Conservation (phyloP, 2,888 invertebrate genomes). For the Tachina lurida region DNA sequence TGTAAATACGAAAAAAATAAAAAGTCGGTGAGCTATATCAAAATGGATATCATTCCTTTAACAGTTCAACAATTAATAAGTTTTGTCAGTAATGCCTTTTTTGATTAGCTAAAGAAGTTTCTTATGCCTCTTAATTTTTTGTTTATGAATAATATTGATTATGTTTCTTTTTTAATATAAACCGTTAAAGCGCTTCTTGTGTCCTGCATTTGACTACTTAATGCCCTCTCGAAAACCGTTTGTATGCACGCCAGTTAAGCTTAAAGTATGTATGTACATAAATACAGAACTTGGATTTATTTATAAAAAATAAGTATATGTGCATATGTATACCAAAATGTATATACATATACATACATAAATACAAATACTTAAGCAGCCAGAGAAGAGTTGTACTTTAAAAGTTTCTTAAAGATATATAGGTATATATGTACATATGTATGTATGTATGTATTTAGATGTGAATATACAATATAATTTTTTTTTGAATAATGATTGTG, state of each 20-base stretch:
- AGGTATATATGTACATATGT: no score
- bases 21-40: no score
- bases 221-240: conserved; percentile 15
- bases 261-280: conserved; percentile 29
- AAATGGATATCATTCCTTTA: no score
- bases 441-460: no score
- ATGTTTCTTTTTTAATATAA: conserved; percentile 24
- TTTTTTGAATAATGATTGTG: conserved; percentile 9
- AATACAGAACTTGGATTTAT: conserved; percentile 14
- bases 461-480: neutral
- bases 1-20: no score
- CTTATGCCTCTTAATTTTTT: no score
- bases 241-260: conserved; percentile 57
- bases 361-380: conserved; percentile 1
- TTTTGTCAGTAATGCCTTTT: no score
- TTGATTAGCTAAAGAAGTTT: no score
- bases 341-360: neutral
- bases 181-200: conserved; percentile 43
- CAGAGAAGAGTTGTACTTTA: conserved; percentile 42
- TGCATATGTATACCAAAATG: neutral
- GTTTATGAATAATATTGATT: neutral
- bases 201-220: conserved; percentile 43
- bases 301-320: conserved; percentile 9
- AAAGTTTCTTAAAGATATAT: neutral
- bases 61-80: no score